Evolutionary conservation across 2,888 invertebrate species (phyloP), one percentile per base, ranked within the genome.

Genomic region (Leptinotarsa tumamoca): DNA sequence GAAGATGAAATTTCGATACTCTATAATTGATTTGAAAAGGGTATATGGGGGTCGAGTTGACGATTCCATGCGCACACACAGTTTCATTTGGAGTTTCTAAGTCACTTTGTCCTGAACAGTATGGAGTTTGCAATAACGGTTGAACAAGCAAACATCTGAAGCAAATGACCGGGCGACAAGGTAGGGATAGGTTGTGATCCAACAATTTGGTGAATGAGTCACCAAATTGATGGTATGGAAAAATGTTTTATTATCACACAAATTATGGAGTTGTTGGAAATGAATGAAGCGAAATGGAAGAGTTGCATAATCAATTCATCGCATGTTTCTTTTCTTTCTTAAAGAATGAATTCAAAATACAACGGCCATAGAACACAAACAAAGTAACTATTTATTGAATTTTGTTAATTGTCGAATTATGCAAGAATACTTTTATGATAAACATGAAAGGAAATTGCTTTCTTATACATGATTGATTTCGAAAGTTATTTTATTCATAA

Each of bases 11-110:
- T 21, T 0, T 7, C 51, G 58, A 68, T 58, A 61, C 21, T 49
- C 49, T 51, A 56, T 33, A 56, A 67, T 50, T 54, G 27, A 58
- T 33, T 21, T 49, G 27, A 50, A 66, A 18, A 71, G 58, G 67
- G 67, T 33, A 15, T 13, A 67, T 33, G 27, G 67, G 54, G 68
- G 68, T 66, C 43, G 69, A n/a, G 63, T 80, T 73, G 77, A 72
- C 69, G 54, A 70, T 27, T 79, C 82, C 86, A 87, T 87, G 86
- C 86, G 85, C 82, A 86, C 84, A 83, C 83, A 83, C 79, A 81
- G 82, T 74, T 74, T 80, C 78, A 78, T 63, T 71, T 66, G 33
- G 71, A 72, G 33, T 63, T 69, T 63, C 72, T 77, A 67, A 66
- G 69, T 72, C 67, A 66, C 66, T 75, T 67, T 66, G 78, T 72